These are phyloP conservation scores for Hippocampus barbouri DNA, from an alignment of 2,113 vertebrate genomes.

Conservation along the genomic window DNA sequence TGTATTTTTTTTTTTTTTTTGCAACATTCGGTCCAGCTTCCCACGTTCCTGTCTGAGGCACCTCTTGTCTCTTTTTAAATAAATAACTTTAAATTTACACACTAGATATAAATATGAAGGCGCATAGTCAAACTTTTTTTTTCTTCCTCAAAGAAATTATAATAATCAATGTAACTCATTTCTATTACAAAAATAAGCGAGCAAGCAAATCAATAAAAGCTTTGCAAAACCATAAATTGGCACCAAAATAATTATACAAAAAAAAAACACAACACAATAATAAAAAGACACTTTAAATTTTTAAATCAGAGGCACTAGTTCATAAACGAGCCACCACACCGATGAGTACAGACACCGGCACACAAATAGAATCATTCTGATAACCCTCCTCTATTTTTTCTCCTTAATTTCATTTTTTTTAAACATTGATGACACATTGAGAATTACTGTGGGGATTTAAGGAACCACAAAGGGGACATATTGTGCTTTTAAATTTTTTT, in stretches of 20 bases:
- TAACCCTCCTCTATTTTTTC: constrained; percentile 7
- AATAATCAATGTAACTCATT: constrained; percentile 62
- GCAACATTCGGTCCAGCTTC: constrained; percentile 53
- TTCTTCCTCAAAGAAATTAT: constrained; percentile 61
- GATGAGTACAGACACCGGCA: constrained; percentile 31
- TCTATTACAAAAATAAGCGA: constrained; percentile 55
- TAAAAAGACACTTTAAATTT: constrained; percentile 73
- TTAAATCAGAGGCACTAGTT: constrained; percentile 90
- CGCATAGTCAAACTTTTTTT: constrained; percentile 51
- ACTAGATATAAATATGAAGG: constrained; percentile 74
- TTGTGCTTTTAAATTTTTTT: neutral
- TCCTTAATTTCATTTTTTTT: neutral
- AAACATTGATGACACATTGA: constrained; percentile 25
- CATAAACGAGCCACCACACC: constrained; percentile 49
- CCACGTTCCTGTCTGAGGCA: constrained; percentile 56
- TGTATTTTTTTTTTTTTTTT: constrained; percentile 39
- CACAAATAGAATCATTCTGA: constrained; percentile 28
- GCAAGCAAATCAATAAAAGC: constrained; percentile 76
- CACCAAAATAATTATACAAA: constrained; percentile 55
- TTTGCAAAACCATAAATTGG: constrained; percentile 74
- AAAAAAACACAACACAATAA: constrained; percentile 78
- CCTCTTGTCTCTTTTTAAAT: constrained; percentile 61
- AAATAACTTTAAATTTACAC: constrained; percentile 72
- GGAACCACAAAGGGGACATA: neutral
- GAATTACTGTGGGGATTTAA: neutral